Conservation (phyloP, 2,797 vertebrate species). For the Eulemur mongoz region DNA sequence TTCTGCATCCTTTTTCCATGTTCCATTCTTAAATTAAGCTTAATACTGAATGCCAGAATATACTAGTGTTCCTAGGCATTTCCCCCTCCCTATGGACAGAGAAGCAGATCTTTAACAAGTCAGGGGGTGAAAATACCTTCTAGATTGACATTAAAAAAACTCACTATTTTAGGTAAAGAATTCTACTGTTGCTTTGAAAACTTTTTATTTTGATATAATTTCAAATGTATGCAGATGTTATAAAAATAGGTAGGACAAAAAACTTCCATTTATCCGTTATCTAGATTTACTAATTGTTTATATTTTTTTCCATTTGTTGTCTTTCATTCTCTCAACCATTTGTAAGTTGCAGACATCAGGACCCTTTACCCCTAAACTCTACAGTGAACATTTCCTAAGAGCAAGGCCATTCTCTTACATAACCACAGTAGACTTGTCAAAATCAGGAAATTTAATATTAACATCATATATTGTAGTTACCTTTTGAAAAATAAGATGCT, state of each 20-base stretch:
- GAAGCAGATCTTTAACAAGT: not conserved
- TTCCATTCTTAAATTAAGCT: not conserved
- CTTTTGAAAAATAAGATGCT: conserved; percentile 57
- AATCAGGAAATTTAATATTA: not conserved
- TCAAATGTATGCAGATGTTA: not conserved
- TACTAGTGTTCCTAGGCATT: not conserved
- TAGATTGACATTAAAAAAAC: conserved; percentile 12
- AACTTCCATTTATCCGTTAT: not conserved
- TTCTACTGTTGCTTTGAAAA: not conserved
- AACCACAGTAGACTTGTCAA: not conserved
- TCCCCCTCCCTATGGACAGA: not conserved
- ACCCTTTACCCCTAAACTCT: not conserved
- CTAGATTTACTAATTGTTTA: not conserved
- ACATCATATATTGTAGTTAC: not conserved
- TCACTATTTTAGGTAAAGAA: not conserved
- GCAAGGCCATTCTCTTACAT: not conserved
- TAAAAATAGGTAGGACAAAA: not conserved
- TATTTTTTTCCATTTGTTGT: not conserved
- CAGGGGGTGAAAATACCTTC: not conserved
- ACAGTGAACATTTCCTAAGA: not conserved
- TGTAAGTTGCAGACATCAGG: not conserved
- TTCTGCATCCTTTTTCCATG: not conserved
- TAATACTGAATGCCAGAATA: not conserved
- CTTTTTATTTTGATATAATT: not conserved
- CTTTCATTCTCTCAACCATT: not conserved